Conservation (phyloP, 2,888 invertebrate species). For the Acheta domesticus region DNA sequence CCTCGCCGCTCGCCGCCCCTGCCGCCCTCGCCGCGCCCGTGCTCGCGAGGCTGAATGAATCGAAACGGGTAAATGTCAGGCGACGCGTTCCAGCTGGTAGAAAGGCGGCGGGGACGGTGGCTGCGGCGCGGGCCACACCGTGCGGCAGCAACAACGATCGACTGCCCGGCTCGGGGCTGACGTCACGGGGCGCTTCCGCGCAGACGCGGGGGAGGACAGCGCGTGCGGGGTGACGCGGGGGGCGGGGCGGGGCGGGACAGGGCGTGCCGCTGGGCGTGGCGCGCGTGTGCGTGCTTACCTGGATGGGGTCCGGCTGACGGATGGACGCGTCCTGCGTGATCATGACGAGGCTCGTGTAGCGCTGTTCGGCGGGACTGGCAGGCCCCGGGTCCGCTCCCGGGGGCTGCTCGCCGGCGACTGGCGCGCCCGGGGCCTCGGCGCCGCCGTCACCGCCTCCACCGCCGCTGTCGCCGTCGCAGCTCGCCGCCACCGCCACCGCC, state of each 20-base stretch:
- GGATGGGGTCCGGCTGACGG: conserved; percentile 48
- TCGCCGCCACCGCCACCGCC: neutral
- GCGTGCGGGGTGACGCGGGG: neutral
- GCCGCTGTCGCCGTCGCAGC: neutral
- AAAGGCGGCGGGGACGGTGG: neutral
- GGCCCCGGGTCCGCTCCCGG: conserved; percentile 24
- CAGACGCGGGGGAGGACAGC: neutral
- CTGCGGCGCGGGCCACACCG: no score
- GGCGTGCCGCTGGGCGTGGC: neutral
- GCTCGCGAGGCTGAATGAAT: neutral
- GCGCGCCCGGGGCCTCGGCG: neutral
- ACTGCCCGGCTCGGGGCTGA: neutral
- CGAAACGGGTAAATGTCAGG: neutral
- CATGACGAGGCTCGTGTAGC: conserved; percentile 86
- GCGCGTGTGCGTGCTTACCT: neutral
- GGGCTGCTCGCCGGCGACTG: conserved; percentile 25
- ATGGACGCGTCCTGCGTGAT: conserved; percentile 68
- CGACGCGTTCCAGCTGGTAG: neutral
- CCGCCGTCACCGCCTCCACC: neutral
- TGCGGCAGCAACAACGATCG: neutral
- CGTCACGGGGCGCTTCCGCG: neutral
- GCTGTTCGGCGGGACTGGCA: conserved; percentile 44
- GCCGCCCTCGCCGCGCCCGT: no score
- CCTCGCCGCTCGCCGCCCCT: no score
- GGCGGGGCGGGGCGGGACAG: neutral